Base-by-base conservation (phyloP, 2,888 invertebrate genomes). In the Agonopterix arenella region DNA sequence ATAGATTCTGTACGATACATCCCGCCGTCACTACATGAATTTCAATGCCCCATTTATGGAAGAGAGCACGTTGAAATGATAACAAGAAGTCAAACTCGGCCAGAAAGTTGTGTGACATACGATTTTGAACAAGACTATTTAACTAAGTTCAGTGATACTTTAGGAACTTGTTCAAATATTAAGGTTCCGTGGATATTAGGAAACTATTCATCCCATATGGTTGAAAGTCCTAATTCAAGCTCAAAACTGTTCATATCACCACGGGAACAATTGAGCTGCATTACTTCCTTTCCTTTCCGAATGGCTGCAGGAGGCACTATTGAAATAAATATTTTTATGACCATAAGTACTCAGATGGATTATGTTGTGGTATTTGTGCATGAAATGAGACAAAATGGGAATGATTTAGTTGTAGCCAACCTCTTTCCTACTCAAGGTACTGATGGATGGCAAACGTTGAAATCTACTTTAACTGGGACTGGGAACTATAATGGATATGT, bases 401-500 rank as follows among this genome's bases (percentile, higher is more conserved):
- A 18, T 18, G 4, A 18, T 18, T 18, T 18, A 28, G 28, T 28
- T 28, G 28, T 28, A 28, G 28, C 28, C 28, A 28, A 5, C 28
- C 28, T 28, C 7, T 7, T 5, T 28, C 28, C 28, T 7, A 28
- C 28, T 28, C 28, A 28, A 5, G 28, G 5, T 28, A 28, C 5
- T 37, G 5, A 1, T 37, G 72, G 67, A 43, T 67, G 73, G 70
- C 60, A 62, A 11, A 45, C 57, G 37, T 42, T 73, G 11, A 58
- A 50, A 45, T 48, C 66, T 10, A 46, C 45, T 44, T 50, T 71
- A 43, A 44, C 7, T 18, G 62, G 64, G 11, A 54, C 55, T 8
- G 55, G 55, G 11, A 55, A 51, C 36, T 73, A 57, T 50, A 51
- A 56, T 46, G 72, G 69, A 52, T 74, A 69, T 53, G 76, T 75